Conservation (phyloP, 2,797 vertebrate genomes). For the Chaetodon trifasciatus region DNA sequence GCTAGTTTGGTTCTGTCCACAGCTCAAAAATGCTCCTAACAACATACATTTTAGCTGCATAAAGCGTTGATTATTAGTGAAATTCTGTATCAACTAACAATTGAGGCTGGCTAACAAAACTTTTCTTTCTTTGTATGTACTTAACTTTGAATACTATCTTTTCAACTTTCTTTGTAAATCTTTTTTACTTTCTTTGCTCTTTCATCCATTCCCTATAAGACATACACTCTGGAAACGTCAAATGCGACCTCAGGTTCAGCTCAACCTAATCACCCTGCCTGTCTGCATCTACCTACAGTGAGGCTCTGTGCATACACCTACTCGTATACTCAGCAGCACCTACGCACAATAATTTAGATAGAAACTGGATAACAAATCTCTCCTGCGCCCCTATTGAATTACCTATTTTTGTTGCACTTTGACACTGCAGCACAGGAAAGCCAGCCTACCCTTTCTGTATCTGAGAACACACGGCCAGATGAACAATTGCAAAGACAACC, state of each 20-base stretch:
- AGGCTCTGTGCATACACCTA: conserved; percentile 38
- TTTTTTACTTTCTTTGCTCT: neutral
- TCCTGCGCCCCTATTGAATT: conserved; percentile 19
- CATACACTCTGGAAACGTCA: conserved; percentile 30
- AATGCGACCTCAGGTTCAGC: conserved; percentile 33
- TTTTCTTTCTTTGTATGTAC: neutral
- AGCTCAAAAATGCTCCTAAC: neutral
- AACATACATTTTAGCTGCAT: neutral
- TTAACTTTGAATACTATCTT: conserved; percentile 17
- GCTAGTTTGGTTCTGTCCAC: neutral
- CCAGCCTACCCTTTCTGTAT: conserved; percentile 1
- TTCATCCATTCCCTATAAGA: conserved; percentile 42
- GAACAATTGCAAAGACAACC: conserved; percentile 35
- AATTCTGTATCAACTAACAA: neutral
- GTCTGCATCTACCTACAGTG: conserved; percentile 48
- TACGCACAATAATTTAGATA: conserved; percentile 39
- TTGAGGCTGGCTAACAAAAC: neutral
- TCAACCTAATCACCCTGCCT: conserved; percentile 50
- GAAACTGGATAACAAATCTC: conserved; percentile 31
- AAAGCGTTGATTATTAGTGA: neutral
- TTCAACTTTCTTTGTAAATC: conserved; percentile 11
- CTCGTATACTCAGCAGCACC: conserved; percentile 31
- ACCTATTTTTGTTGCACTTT: conserved; percentile 35
- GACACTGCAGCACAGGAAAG: conserved; percentile 6
- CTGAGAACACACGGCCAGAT: neutral